Evolutionary conservation across 2,888 invertebrate species (phyloP), one percentile per base, ranked within the genome.

Genomic region (Lithophane leautieri): DNA sequence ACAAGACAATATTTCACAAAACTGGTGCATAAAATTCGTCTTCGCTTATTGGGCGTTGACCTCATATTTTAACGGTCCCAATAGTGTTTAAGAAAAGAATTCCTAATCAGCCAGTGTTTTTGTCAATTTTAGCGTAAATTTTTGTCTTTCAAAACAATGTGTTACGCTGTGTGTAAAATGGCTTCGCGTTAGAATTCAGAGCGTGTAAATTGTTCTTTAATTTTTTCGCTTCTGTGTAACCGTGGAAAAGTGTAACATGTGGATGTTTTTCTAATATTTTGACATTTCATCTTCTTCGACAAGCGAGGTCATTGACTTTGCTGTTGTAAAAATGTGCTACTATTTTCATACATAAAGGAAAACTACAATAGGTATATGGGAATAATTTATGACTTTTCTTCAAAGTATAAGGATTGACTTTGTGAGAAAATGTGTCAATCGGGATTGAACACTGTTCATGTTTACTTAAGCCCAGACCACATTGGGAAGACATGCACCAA

Each of bases 11-110:
- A 92, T 90, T 91, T 91, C 89, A 91, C 86, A 76, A 91, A 95
- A 95, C 91, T 95, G 91, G 95, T 94, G 95, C 96, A 94, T 94
- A 94, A 92, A 94, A 95, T 93, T 86, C 81, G 79, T 84, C 88
- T 87, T 89, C 87, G 88, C 89, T 88, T 82, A 89, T 89, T 90
- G 95, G 93, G 82, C 94, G 90, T 93, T 93, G 94, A 94, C 94
- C 94, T 80, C 87, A 82, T 83, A 90, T 87, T 90, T 91, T 92
- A 91, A 92, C 94, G 94, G 94, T 94, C 87, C 78, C 89, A 90
- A 90, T 91, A 89, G 89, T 88, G 89, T 91, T 88, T 72, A 86
- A 87, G 86, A 88, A 88, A 86, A 84, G 90, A 93, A 94, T 93
- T 92, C 87, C 87, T 93, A 94, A 93, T 92, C 89, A 89, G 90